Conservation (phyloP, 2,888 invertebrate species). For the Dusona sp. region DNA sequence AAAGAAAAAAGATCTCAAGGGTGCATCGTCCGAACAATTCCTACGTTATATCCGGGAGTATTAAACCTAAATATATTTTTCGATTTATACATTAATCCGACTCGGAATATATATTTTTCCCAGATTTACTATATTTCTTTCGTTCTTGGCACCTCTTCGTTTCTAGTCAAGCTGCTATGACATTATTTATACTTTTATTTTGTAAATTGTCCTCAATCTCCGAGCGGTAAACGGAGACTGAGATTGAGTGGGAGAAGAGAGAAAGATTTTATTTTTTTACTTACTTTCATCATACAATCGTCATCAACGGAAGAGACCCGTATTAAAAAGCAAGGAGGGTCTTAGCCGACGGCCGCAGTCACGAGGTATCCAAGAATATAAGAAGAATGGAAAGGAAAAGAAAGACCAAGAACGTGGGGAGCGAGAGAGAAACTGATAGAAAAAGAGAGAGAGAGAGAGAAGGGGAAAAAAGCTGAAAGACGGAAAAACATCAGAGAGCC, state of each 20-base stretch:
- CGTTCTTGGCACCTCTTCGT: neutral
- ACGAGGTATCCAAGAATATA: constrained; percentile 47
- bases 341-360: constrained; percentile 43
- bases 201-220: constrained; percentile 42
- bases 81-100: neutral
- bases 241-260: neutral
- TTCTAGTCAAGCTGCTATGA: constrained; percentile 20
- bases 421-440: neutral
- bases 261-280: constrained; percentile 1
- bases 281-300: constrained; percentile 40
- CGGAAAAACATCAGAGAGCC: constrained; percentile 59
- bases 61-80: constrained; percentile 9
- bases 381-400: constrained; percentile 38
- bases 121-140: neutral
- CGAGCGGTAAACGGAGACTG: constrained; percentile 28
- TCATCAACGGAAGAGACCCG: constrained; percentile 55
- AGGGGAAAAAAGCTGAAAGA: neutral
- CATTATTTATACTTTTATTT: constrained; percentile 31
- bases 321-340: constrained; percentile 28
- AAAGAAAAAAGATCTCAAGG: constrained; percentile 48
- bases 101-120: neutral
- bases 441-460: constrained; percentile 32
- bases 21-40: constrained; percentile 63
- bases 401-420: constrained; percentile 31
- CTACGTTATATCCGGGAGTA: constrained; percentile 45